Evolutionary conservation across 2,797 vertebrate genomes (phyloP).

Genomic region (Lindbergichthys nudifrons): DNA sequence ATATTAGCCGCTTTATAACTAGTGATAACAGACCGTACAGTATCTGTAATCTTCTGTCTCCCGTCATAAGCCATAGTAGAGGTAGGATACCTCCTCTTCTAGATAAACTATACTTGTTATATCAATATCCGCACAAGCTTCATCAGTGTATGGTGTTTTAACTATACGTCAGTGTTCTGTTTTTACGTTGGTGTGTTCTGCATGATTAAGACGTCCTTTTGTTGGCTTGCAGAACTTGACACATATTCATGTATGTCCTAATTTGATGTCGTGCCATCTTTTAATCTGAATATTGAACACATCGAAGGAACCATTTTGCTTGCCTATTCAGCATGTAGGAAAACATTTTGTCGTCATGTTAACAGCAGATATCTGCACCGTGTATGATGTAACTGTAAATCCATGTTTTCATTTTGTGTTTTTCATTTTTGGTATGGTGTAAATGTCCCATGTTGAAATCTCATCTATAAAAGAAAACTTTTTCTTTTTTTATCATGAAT

Average conservation of each 20-base stretch:
- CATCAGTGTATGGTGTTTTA: constrained; percentile 70
- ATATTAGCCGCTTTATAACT: constrained; percentile 37
- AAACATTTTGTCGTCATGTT: constrained; percentile 29
- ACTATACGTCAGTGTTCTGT: constrained; percentile 58
- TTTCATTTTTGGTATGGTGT: constrained; percentile 23
- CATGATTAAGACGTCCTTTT: constrained; percentile 54
- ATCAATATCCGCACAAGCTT: constrained; percentile 62
- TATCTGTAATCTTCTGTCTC: constrained; percentile 43
- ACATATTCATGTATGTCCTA: constrained; percentile 8
- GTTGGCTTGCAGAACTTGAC: constrained; percentile 28
- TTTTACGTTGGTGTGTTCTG: constrained; percentile 54
- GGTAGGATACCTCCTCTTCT: constrained; percentile 29
- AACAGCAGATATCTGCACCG: constrained; percentile 26
- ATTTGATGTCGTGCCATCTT: constrained; percentile 49
- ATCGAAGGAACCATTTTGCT: constrained; percentile 28
- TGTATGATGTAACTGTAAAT: constrained; percentile 43
- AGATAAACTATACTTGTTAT: constrained; percentile 43
- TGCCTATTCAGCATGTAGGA: constrained; percentile 19
- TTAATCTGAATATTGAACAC: constrained; percentile 29
- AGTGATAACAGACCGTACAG: constrained; percentile 46
- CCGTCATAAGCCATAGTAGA: constrained; percentile 64
- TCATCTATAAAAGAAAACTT: constrained; percentile 15
- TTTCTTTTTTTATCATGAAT: constrained; percentile 21
- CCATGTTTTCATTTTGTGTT: constrained; percentile 39
- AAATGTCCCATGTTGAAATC: constrained; percentile 23